Conservation (phyloP, 2,113 vertebrate genomes). For the Leptobrachium leishanense region DNA sequence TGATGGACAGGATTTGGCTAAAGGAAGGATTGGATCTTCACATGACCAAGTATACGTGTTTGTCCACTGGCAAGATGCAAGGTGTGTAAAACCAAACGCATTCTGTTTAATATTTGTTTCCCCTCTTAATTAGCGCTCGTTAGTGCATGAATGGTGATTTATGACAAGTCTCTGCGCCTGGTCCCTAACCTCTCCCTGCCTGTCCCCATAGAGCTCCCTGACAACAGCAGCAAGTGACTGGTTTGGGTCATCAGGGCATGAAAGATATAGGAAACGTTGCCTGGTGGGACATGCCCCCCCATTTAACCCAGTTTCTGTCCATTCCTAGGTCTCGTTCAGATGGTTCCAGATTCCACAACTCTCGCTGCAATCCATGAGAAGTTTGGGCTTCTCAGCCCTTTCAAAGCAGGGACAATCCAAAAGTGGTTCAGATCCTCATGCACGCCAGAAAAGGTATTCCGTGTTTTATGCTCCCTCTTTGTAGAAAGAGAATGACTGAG, state of each 20-base stretch:
- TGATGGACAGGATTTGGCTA: conserved; percentile 65
- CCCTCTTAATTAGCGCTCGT: too few species aligned
- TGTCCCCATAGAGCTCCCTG: too few species aligned
- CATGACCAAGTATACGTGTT: conserved; percentile 62
- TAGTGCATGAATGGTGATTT: too few species aligned
- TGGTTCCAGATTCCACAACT: conserved; percentile 70
- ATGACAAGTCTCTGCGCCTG: too few species aligned
- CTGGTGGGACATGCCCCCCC: too few species aligned
- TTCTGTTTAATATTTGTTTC: too few species aligned
- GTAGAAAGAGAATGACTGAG: too few species aligned
- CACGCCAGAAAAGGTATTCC: neutral
- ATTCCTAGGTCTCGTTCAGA: conserved; percentile 67
- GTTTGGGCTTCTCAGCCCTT: conserved; percentile 67
- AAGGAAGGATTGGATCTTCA: conserved; percentile 63
- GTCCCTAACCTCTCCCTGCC: too few species aligned
- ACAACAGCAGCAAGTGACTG: too few species aligned
- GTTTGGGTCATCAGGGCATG: too few species aligned
- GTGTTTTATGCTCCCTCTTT: too few species aligned
- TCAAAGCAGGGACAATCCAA: conserved; percentile 72
- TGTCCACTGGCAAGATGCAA: conserved; percentile 63
- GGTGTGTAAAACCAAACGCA: conserved; percentile 52
- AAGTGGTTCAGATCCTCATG: conserved; percentile 71
- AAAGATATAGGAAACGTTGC: too few species aligned
- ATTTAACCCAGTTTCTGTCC: neutral
- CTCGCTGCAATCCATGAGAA: conserved; percentile 70